These are phyloP conservation scores for Andrena haemorrhoa DNA, from an alignment of 2,888 invertebrate genomes.

Conservation along the genomic window DNA sequence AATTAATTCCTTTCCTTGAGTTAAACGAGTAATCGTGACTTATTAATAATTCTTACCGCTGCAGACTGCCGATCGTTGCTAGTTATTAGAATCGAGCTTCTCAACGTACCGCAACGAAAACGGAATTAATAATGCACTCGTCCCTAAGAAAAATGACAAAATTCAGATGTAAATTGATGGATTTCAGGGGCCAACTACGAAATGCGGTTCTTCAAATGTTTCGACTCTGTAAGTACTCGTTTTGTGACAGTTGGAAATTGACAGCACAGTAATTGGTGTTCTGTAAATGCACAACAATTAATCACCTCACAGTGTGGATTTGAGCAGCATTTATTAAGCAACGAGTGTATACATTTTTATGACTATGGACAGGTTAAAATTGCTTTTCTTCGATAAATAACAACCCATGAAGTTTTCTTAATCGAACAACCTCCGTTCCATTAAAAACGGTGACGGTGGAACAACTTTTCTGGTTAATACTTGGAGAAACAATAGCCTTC, in stretches of 20 bases:
- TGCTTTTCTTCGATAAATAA: not conserved
- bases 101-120: not conserved
- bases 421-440: no score
- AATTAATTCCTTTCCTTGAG: no score
- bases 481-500: no score
- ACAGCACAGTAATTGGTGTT: slow-evolving; percentile 51
- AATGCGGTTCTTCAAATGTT: slow-evolving; percentile 73
- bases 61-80: not conserved
- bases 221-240: slow-evolving; percentile 61
- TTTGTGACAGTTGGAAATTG: slow-evolving; percentile 22
- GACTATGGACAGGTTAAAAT: not conserved
- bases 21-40: no score
- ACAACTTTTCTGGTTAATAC: no score
- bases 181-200: slow-evolving; percentile 64
- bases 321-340: not conserved
- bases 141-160: not conserved
- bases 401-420: no score
- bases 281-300: slow-evolving; percentile 36
- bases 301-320: slow-evolving; percentile 27
- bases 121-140: not conserved
- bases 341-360: not conserved
- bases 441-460: no score
- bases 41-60: not conserved
- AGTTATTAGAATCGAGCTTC: not conserved
- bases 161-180: slow-evolving; percentile 65